phyloP scores from a whole-genome alignment of 2,113 vertebrate species.

The Istiophorus platypterus region DNA sequence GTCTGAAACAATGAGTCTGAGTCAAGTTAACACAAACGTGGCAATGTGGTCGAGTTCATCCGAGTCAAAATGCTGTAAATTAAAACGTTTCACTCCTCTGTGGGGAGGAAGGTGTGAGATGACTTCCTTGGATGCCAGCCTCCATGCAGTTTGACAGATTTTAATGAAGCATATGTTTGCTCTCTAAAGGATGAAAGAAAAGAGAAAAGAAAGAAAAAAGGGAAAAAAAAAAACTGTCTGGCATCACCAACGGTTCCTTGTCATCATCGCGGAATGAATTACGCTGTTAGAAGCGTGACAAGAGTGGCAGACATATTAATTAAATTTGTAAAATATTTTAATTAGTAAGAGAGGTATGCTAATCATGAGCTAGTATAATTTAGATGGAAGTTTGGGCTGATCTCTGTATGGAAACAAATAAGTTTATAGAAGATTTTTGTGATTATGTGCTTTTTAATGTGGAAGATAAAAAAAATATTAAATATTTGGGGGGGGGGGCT shows the following conservation, averaged over 20 bases:
- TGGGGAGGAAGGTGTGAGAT: constrained; percentile 59
- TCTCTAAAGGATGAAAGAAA: constrained; percentile 57
- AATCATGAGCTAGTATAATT: constrained; percentile 62
- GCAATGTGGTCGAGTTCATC: constrained; percentile 17
- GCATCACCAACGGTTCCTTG: constrained; percentile 52
- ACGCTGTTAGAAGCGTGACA: constrained; percentile 53
- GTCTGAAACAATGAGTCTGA: not conserved
- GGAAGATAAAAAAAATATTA: not conserved
- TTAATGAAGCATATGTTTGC: constrained; percentile 85
- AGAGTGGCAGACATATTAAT: constrained; percentile 68
- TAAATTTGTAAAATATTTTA: constrained; percentile 59
- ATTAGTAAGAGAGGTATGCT: constrained; percentile 58
- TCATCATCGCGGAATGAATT: constrained; percentile 54
- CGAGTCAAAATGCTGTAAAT: constrained; percentile 40
- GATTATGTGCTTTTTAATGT: not conserved
- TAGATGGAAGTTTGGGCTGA: not conserved
- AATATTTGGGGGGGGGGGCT: not conserved
- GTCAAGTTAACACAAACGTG: constrained; percentile 7
- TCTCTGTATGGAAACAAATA: constrained; percentile 13
- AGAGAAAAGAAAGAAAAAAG: too few relatives aligned
- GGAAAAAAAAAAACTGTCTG: constrained; percentile 54
- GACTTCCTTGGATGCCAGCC: constrained; percentile 61
- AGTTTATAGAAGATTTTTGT: constrained; percentile 5
- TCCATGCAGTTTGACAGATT: constrained; percentile 74
- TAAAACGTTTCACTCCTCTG: constrained; percentile 55